Base-by-base conservation (phyloP, 2,888 invertebrate genomes). In the Palloptera scutellata region DNA sequence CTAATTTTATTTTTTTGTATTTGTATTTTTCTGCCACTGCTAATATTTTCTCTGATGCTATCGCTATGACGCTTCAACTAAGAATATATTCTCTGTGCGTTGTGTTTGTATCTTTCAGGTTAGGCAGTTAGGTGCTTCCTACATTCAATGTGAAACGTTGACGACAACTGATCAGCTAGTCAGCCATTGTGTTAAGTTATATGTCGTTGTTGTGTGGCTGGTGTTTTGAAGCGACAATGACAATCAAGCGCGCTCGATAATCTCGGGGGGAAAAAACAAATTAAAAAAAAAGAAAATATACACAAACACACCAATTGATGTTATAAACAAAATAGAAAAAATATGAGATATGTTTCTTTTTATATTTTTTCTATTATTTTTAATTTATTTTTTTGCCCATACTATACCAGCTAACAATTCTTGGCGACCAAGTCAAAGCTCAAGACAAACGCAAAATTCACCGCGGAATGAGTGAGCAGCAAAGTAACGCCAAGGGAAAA, bases 141-240 rank as follows among this genome's bases (percentile, higher is more conserved):
- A 75, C 73, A 72, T 48, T 69, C 72, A 63, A 74, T 72, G 75
- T 72, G 77, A 75, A 75, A 75, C 75, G 71, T 75, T 72, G 69
- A 72, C 76, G 69, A 72, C 76, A 76, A 78, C 78, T 78, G 78
- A 78, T 72, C 74, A 61, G 74, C 71, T 75, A 74, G 70, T 68
- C 70, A 69, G 74, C 66, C 60, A 71, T 72, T 75, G 72, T 76
- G 67, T 77, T 75, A 76, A 74, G 78, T 78, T 78, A 75, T 78
- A 78, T 78, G 76, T 70, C 68, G 71, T 20, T 67, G 69, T 74
- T 72, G 70, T 59, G 67, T 30, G 30, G 30, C 30, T 30, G 30
- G 2, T 30, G 30, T 30, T 30, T 4, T 30, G 58, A 59, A 58
- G 51, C 69, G 67, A 57, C 59, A 66, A 70, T 74, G 72, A 70